Conservation (phyloP, 2,113 vertebrate genomes). For the Pseudorhombus dupliciocellatus region DNA sequence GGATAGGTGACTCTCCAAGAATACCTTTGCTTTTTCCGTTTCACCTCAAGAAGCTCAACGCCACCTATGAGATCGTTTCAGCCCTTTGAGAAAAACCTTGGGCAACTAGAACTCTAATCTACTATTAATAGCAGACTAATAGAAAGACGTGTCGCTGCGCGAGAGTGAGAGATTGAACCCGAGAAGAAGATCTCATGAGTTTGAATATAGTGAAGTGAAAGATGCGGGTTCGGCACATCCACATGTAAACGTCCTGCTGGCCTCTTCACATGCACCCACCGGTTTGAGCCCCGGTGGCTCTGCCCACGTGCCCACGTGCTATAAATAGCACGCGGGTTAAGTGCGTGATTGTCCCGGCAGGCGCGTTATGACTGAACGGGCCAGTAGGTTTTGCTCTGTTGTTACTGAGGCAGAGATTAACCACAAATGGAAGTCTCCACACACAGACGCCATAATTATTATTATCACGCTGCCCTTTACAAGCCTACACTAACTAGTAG, state of each 20-base stretch:
- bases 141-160: background rate
- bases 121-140: conserved; percentile 16
- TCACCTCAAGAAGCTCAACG: background rate
- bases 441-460: background rate
- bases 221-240: conserved; percentile 18
- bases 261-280: conserved; percentile 42
- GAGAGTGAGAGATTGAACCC: conserved; percentile 8
- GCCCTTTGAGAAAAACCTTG: background rate
- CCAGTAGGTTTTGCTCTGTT: conserved; percentile 22
- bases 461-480: background rate
- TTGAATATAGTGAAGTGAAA: conserved; percentile 44
- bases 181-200: conserved; percentile 1
- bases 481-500: background rate
- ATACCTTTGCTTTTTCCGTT: background rate
- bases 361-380: conserved; percentile 30
- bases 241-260: conserved; percentile 21
- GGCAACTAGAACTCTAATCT: conserved; percentile 3
- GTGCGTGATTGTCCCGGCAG: conserved; percentile 45
- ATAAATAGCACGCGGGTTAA: conserved; percentile 61
- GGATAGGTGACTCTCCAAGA: background rate
- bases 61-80: background rate
- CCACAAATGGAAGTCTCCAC: conserved; percentile 53
- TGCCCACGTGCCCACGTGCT: conserved; percentile 49
- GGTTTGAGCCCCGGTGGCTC: conserved; percentile 51
- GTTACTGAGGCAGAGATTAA: conserved; percentile 47